Evolutionary conservation across 2,888 invertebrate genomes (phyloP).

Genomic region (Scaptomyza cyrtandrae): DNA sequence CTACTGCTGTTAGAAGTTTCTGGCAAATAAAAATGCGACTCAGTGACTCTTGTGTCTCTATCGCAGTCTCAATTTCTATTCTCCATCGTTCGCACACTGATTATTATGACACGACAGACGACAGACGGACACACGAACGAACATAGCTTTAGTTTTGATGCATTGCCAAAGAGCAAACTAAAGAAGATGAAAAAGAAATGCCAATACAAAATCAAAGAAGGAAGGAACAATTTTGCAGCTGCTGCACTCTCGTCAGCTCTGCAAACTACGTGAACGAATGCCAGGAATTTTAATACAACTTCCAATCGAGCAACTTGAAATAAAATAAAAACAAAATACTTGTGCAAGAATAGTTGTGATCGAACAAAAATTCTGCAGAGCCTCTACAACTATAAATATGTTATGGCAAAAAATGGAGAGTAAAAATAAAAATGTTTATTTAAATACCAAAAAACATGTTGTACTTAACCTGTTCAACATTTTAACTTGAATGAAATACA

Average conservation of each 20-base stretch:
- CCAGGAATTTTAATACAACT: constrained; percentile 39
- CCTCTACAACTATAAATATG: constrained; percentile 1
- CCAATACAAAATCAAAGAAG: constrained; percentile 43
- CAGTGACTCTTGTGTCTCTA: constrained; percentile 26
- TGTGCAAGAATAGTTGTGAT: constrained; percentile 27
- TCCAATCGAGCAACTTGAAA: constrained; percentile 8
- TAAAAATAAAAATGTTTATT: background rate
- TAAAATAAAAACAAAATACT: constrained; percentile 22
- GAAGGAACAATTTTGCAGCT: constrained; percentile 26
- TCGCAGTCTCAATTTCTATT: background rate
- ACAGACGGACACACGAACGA: constrained; percentile 6
- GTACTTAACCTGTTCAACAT: background rate
- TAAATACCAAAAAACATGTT: background rate
- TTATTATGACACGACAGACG: constrained; percentile 54
- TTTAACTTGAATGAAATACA: background rate
- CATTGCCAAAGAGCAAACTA: constrained; percentile 34
- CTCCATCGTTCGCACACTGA: constrained; percentile 38
- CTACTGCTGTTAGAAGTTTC: constrained; percentile 5
- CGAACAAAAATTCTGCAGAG: constrained; percentile 14
- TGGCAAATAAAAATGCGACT: too few relatives aligned
- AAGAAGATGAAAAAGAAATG: constrained; percentile 26
- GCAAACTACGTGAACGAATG: constrained; percentile 32
- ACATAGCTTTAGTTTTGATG: constrained; percentile 37
- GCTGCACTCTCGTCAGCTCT: constrained; percentile 1
- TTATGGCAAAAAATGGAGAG: background rate